Percentiles rank a stretch among this genome's conserved stretches.
Conservation (phyloP, 2,888 invertebrate species). For the Apamea monoglypha region DNA sequence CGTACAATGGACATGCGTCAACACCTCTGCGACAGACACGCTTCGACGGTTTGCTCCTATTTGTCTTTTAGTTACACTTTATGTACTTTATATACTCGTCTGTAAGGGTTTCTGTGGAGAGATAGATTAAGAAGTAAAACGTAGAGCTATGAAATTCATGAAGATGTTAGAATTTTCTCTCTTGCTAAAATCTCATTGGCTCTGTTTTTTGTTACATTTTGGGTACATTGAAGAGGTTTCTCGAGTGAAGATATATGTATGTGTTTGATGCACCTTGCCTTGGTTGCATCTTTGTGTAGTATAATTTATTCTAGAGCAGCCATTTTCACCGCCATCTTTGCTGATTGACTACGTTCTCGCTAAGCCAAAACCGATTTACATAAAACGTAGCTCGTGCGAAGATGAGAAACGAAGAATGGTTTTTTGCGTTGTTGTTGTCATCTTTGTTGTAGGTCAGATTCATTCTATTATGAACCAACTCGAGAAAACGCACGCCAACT, state of each 20-base stretch:
- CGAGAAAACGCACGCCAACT: neutral
- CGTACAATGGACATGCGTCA: constrained; percentile 80
- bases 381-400: neutral
- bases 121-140: constrained; percentile 13
- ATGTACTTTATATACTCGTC: constrained; percentile 36
- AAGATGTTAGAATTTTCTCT: neutral
- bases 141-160: neutral
- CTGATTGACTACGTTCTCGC: no score
- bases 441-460: neutral
- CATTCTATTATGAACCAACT: neutral
- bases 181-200: neutral
- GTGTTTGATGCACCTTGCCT: neutral
- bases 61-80: constrained; percentile 61
- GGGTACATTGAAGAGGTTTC: neutral
- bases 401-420: neutral
- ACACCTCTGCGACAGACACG: constrained; percentile 64
- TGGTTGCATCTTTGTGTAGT: neutral
- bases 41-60: constrained; percentile 60
- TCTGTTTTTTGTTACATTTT: neutral
- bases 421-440: neutral
- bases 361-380: neutral
- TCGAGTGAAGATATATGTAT: neutral
- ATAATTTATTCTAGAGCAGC: neutral
- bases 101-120: neutral
- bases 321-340: neutral